Evolutionary conservation across 2,113 vertebrate species (phyloP), one percentile per base, ranked within the genome.

Genomic region (Bujurquina vittata): DNA sequence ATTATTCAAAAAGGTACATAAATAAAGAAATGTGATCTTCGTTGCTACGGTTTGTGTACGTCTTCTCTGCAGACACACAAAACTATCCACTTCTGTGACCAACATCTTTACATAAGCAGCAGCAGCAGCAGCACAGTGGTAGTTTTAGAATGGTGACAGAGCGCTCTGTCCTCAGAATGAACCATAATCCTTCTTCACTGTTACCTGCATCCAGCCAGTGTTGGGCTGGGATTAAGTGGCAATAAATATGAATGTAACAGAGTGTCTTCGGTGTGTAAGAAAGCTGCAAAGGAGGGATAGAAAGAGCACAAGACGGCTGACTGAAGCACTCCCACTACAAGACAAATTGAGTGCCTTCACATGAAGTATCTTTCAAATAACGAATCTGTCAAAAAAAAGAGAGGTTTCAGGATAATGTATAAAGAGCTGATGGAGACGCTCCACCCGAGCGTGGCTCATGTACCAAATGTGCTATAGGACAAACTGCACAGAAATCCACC

Each of bases 161-260:
- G 5, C 23, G 14, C 35, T 0, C 5, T 4, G 33, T 79, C 35
- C 67, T 81, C 52, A 49, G 31, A 55, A 79, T 79, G 67, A 81
- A 8, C 59, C 46, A 79, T 87, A 85, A 87, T 85, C 87, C 81
- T 18, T 73, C 77, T 35, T 54, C n/a, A 10, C 46, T 40, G 35
- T 65, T 49, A 75, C 56, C 77, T 77, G 74, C 54, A 58, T 78
- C 52, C 79, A 77, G 37, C 18, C 29, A 61, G 40, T 40, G 60
- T 82, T 72, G 4, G 77, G 23, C 31, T n/a, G 7, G 72, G 88
- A 86, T 91, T 87, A 88, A 49, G 33, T 4, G 31, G 37, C 89
- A 87, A 79, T 81, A 85, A 88, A 84, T 87, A 82, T 84, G 58
- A 80, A 52, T 18, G 54, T 1, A n/a, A 14, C 0, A 43, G 23